Base-by-base conservation (phyloP, 2,113 vertebrate genomes). In the Semnornis frantzii region DNA sequence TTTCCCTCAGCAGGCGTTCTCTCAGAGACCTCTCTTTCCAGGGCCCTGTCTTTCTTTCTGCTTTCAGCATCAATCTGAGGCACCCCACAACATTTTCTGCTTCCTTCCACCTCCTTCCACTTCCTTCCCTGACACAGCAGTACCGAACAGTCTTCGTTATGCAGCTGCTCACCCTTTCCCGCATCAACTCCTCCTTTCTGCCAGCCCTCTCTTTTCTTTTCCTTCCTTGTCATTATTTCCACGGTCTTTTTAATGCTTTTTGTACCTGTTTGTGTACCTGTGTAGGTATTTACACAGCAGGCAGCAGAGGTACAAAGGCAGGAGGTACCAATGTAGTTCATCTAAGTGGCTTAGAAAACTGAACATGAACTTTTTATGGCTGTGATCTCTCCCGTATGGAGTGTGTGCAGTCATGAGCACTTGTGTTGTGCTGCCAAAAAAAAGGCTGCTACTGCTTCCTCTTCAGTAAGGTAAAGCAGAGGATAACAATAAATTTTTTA, bases 401-500 rank as follows among this genome's bases (percentile, higher is more conserved):
- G 89, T n/a, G 42, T 57, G 64, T 85, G 82, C 69, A 95, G 94
- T 92, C 82, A 55, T 25, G 92, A 92, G 92, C 66, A 42, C 63
- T 90, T 70, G 1, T 82, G 93, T 81, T 96, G 74, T 21, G 42
- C 81, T 89, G 95, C 95, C 94, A 93, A 52, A 96, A 96, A 96
- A 96, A 96, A 91, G 91, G 87, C 93, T 92, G 82, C 71, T 52
- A 70, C 66, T 55, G 3, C 74, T 82, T 62, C 90, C 85, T 91
- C 93, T 94, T 74, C 90, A 28, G 30, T 73, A 94, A 97, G 94
- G 95, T 97, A 95, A 96, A 95, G 96, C 91, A 85, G 91, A 90
- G 97, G 97, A 96, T 97, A 97, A 97, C 97, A 97, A 97, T 97
- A 94, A 92, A 92, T 96, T 97, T 97, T 97, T 97, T 96, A 97